Evolutionary conservation across 92 coral and sea anemone genomes (phyloP), one percentile per base, ranked within the genome.

Genomic region (Montipora capitata): DNA sequence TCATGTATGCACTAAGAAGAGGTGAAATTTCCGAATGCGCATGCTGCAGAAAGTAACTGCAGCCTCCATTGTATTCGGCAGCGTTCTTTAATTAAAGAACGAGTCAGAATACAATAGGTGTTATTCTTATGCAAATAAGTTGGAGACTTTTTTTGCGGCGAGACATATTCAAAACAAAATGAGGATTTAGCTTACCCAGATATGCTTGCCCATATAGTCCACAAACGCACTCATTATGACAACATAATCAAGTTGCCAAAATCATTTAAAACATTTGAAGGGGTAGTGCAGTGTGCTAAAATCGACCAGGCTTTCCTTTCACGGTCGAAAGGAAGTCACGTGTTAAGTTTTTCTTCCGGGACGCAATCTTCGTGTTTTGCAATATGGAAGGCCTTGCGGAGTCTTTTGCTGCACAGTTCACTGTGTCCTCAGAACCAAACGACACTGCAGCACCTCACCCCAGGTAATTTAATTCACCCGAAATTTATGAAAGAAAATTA

Each of bases 361-460:
- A 48, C 10, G 52, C 10, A 48, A 5, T 5, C 56, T 39, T 43
- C 10, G 41, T 3, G 17, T 43, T 57, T 59, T 13, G 42, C 27
- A 43, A 40, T 11, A 94, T 96, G 99, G 99, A 96, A 10, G 87
- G 91, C 59, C 94, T 96, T 16, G 58, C 92, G 15, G 97, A 91
- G 38, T 76, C 86, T 39, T 93, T 96, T 61, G 88, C 95, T 14
- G 83, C 92, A 3, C 69, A 93, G 6, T 96, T 96, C 80, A 89
- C 96, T 40, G 95, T 96, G 75, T 94, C 99, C 42, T 87, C 86
- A 63, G 96, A 94, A 65, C 94, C 95, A 41, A 96, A 96, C 72
- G 96, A 96, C 63, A 94, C 99, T 35, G 91, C 98, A 2, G 93
- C 95, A 3, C 97, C 97, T 70, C 99, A 96, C 80, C 99, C 99